These are phyloP conservation scores for Capromys pilorides DNA, from an alignment of 2,797 vertebrate genomes.

Conservation along the genomic window DNA sequence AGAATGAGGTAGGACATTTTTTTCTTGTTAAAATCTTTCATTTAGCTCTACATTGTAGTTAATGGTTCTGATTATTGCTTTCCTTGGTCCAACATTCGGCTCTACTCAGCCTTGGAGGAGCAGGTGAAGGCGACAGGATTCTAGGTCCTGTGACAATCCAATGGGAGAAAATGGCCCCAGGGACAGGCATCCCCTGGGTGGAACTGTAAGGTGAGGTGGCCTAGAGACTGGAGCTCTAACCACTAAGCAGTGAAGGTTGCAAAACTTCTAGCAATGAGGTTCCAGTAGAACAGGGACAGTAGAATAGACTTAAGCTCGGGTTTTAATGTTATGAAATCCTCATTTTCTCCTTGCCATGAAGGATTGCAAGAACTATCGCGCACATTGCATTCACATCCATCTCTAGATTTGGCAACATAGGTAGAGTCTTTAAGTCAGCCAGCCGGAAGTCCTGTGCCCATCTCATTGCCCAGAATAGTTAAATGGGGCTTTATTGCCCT, in stretches of 20 bases:
- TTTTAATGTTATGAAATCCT: neutral
- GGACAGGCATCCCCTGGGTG: neutral
- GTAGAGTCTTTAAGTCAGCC: neutral
- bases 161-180: neutral
- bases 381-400: neutral
- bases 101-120: neutral
- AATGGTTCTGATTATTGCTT: neutral
- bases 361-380: neutral
- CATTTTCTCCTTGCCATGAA: neutral
- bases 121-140: neutral
- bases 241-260: neutral
- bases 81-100: neutral
- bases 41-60: neutral
- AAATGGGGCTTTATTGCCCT: neutral
- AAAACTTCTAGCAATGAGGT: neutral
- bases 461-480: neutral
- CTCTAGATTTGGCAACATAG: neutral
- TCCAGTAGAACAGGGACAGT: neutral
- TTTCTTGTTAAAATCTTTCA: neutral
- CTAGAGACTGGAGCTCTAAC: neutral
- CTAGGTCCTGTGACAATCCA: neutral
- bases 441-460: neutral
- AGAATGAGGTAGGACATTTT: neutral
- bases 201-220: neutral
- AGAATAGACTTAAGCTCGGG: neutral